These are phyloP conservation scores for Phortica variegata DNA, from an alignment of 1,140 invertebrate genomes.

Conservation along the genomic window DNA sequence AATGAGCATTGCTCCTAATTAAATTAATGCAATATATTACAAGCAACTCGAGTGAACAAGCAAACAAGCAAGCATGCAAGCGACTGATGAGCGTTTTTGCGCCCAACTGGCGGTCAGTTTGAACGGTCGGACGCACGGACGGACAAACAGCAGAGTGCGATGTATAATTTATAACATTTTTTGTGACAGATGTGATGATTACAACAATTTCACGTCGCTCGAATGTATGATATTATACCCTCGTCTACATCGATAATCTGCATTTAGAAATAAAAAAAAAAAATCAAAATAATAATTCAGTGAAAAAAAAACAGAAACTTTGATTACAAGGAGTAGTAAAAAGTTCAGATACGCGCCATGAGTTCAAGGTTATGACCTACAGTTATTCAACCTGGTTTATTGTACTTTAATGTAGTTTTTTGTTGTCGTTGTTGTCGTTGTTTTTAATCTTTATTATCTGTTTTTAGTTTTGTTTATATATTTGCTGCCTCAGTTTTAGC, in stretches of 20 bases:
- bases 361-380: slow-evolving; percentile 52
- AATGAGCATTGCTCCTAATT: too few species aligned
- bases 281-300: neutral
- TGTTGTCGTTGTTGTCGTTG: neutral
- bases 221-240: slow-evolving; percentile 38
- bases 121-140: too few species aligned
- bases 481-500: too few species aligned
- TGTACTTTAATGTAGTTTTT: slow-evolving; percentile 30
- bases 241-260: slow-evolving; percentile 15
- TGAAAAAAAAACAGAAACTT: slow-evolving; percentile 13
- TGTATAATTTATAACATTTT: slow-evolving; percentile 41
- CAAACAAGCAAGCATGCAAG: too few species aligned
- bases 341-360: neutral
- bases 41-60: too few species aligned
- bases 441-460: slow-evolving; percentile 7
- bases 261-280: too few species aligned
- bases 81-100: too few species aligned
- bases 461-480: too few species aligned
- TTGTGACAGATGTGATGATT: slow-evolving; percentile 28
- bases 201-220: slow-evolving; percentile 27
- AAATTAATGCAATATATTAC: too few species aligned
- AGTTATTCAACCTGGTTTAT: slow-evolving; percentile 51
- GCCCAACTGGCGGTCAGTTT: too few species aligned
- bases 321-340: too few species aligned
- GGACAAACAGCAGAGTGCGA: too few species aligned